A percentile compares a stretch with the other conserved stretches of the same genome.
phyloP scores from a whole-genome alignment of 2,797 vertebrate species.

The Anguilla megastoma region DNA sequence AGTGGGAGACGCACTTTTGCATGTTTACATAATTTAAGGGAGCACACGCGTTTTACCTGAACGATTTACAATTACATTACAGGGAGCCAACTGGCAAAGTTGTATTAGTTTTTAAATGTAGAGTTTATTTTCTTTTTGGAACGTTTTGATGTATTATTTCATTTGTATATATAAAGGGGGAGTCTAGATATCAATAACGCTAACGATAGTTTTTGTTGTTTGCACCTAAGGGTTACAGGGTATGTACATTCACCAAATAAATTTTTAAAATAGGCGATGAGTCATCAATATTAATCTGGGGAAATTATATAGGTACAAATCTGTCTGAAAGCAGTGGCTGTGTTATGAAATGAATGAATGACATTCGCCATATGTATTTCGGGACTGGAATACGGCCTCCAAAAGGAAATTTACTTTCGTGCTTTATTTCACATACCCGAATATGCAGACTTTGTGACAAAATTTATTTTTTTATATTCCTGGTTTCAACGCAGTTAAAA shows the following conservation, averaged over 20 bases:
- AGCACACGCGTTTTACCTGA: slow-evolving; percentile 1
- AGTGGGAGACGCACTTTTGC: slow-evolving; percentile 11
- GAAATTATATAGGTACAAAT: neutral
- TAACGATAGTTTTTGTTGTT: neutral
- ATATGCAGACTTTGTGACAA: neutral
- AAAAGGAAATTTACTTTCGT: neutral
- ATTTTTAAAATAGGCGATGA: neutral
- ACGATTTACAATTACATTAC: neutral
- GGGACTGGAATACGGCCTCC: neutral
- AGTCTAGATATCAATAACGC: neutral
- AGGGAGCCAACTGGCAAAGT: neutral
- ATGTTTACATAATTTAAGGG: slow-evolving; percentile 14
- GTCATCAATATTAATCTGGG: neutral
- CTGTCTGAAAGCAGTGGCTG: neutral
- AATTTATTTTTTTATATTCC: neutral
- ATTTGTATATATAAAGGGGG: neutral
- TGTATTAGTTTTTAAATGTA: neutral
- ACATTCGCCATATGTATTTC: neutral
- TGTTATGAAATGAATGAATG: neutral
- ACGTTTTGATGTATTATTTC: slow-evolving; percentile 1
- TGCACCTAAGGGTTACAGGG: neutral
- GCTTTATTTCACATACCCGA: neutral
- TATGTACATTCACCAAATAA: neutral
- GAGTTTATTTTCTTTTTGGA: neutral
- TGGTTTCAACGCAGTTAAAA: neutral